Conservation (phyloP, 2,113 vertebrate genomes). For the Cyanistes caeruleus region DNA sequence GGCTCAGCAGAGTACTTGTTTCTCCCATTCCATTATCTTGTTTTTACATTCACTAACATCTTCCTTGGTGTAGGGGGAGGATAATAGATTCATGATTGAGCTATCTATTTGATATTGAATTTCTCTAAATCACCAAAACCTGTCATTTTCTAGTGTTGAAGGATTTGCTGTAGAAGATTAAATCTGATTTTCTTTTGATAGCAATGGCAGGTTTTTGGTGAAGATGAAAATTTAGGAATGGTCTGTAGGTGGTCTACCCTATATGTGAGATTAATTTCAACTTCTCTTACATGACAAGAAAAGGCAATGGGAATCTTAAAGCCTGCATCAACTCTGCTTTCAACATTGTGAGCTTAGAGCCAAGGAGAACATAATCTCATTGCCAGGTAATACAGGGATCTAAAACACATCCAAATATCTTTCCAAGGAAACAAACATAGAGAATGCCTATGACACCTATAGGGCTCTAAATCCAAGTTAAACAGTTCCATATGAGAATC, state of each 20-base stretch:
- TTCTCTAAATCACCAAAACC: conserved; percentile 18
- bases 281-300: background rate
- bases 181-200: background rate
- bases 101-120: conserved; percentile 7
- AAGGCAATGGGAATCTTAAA: background rate
- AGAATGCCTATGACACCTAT: background rate
- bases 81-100: conserved; percentile 39
- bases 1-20: conserved; percentile 31
- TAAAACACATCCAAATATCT: background rate
- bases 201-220: background rate
- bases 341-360: background rate
- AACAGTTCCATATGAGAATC: background rate
- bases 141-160: background rate
- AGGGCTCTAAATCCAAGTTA: background rate
- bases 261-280: background rate
- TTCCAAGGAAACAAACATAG: background rate
- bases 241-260: background rate
- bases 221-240: background rate
- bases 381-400: background rate
- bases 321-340: background rate
- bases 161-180: background rate
- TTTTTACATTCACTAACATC: conserved; percentile 25
- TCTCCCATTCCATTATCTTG: conserved; percentile 34
- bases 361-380: background rate
- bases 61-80: background rate